These are phyloP conservation scores for Plodia interpunctella DNA, from an alignment of 1,140 invertebrate genomes.

Conservation along the genomic window DNA sequence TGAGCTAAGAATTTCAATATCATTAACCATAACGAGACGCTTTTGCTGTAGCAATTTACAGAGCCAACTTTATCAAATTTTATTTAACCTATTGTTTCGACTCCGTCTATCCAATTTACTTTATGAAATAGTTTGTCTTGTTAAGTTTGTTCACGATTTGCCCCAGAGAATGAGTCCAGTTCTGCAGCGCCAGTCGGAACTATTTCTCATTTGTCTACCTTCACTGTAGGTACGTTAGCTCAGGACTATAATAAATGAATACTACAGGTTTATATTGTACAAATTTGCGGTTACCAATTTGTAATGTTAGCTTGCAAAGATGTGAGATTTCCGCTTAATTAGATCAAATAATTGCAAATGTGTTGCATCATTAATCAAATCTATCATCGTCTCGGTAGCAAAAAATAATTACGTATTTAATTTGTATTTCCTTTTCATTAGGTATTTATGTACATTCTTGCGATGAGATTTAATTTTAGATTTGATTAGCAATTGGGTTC, in stretches of 20 bases:
- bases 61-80: not conserved
- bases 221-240: not conserved
- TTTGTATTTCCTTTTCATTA: too few relatives aligned
- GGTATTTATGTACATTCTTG: too few relatives aligned
- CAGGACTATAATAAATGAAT: too few relatives aligned
- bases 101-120: constrained; percentile 1
- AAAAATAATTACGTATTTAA: not conserved
- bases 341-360: constrained; percentile 6
- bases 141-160: constrained; percentile 4
- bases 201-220: constrained; percentile 4
- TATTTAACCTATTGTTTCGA: constrained; percentile 3
- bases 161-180: not conserved
- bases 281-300: not conserved
- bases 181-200: not conserved
- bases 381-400: not conserved
- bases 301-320: not conserved
- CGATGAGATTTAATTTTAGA: not conserved
- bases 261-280: too few relatives aligned
- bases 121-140: constrained; percentile 6
- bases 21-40: not conserved
- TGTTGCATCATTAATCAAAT: constrained; percentile 4
- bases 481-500: not conserved
- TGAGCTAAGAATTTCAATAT: not conserved
- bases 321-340: not conserved
- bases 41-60: not conserved